phyloP scores from a whole-genome alignment of 2,888 invertebrate genomes.

The Oxyscelio sp. region DNA sequence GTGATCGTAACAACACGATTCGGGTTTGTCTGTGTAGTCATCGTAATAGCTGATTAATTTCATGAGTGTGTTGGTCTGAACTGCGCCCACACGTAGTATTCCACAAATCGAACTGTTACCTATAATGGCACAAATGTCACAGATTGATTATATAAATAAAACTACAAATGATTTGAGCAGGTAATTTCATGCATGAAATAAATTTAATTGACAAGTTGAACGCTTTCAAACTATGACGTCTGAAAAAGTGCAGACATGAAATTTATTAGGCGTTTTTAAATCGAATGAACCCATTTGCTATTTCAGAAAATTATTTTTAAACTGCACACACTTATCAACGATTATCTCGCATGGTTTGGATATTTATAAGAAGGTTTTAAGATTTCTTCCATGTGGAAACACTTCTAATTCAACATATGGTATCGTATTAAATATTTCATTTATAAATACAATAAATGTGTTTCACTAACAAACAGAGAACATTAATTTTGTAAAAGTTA shows the following conservation, averaged over 20 bases:
- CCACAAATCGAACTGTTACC: constrained; percentile 62
- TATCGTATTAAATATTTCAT: no score
- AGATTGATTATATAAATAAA: constrained; percentile 48
- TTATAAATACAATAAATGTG: no score
- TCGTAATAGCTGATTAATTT: constrained; percentile 66
- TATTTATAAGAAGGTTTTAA: not conserved
- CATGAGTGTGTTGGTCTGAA: constrained; percentile 65
- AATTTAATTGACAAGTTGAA: constrained; percentile 11
- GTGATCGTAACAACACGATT: constrained; percentile 67
- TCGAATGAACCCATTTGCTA: not conserved
- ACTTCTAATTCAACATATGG: not conserved
- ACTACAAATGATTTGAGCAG: constrained; percentile 14
- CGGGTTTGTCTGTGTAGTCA: constrained; percentile 65
- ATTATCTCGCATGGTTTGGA: not conserved
- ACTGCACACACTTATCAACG: not conserved
- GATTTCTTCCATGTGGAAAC: not conserved
- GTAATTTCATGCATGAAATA: constrained; percentile 40
- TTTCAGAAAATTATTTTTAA: constrained; percentile 29
- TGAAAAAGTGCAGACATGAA: constrained; percentile 30
- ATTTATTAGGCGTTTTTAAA: constrained; percentile 19
- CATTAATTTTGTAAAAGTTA: no score
- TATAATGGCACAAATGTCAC: constrained; percentile 57
- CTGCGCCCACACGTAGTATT: constrained; percentile 56
- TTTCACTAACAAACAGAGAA: no score
- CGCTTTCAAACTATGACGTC: not conserved